Evolutionary conservation across 1,140 invertebrate genomes (phyloP).

Genomic region (Zaprionus inermis): DNA sequence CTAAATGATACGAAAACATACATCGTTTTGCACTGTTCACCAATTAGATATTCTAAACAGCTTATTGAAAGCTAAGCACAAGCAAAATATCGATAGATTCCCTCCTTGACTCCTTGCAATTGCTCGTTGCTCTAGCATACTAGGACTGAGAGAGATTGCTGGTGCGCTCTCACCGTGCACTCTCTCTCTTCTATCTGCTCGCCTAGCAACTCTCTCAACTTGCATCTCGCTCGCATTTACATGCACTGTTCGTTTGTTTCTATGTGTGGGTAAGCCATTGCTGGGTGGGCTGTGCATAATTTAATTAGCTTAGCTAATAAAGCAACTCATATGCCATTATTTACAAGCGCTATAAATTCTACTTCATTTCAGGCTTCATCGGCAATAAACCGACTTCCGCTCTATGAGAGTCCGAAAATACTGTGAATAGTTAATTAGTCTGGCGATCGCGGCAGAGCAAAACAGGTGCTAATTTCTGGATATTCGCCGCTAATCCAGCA

Average conservation of each 20-base stretch:
- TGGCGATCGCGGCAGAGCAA: slow-evolving; percentile 6
- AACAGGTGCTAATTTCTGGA: slow-evolving; percentile 49
- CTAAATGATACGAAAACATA: slow-evolving; percentile 1
- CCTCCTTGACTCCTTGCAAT: not conserved
- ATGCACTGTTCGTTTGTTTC: not conserved
- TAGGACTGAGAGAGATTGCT: not conserved
- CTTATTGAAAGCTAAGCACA: too few relatives aligned
- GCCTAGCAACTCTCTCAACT: slow-evolving; percentile 3
- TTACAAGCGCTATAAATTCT: slow-evolving; percentile 42
- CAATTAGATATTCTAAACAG: not conserved
- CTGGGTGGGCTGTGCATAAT: slow-evolving; percentile 29
- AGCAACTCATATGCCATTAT: slow-evolving; percentile 40
- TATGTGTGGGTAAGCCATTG: not conserved
- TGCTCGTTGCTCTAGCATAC: not conserved
- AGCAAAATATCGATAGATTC: not conserved
- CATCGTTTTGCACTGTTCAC: not conserved
- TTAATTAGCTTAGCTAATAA: slow-evolving; percentile 56
- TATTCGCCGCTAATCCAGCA: slow-evolving; percentile 32
- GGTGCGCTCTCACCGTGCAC: slow-evolving; percentile 6
- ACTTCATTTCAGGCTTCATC: slow-evolving; percentile 52
- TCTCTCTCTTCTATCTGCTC: not conserved
- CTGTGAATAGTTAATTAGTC: slow-evolving; percentile 40
- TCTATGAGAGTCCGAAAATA: slow-evolving; percentile 17
- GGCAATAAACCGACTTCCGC: slow-evolving; percentile 33
- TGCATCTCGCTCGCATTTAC: not conserved